Evolutionary conservation across 1,140 invertebrate genomes (phyloP).

Genomic region (Temnothorax curvispinosus): DNA sequence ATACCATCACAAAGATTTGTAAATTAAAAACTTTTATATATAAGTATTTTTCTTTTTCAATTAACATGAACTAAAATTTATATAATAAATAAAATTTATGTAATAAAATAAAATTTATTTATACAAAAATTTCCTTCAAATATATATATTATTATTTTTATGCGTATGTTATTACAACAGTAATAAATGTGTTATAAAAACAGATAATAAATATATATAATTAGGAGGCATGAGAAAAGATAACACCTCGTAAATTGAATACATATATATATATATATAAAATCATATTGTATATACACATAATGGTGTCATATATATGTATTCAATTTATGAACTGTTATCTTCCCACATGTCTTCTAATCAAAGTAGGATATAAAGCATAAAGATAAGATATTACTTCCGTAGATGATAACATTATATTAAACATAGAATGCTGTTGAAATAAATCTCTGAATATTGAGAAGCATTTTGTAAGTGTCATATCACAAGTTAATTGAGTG

Average conservation of each 20-base stretch:
- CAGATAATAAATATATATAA: constrained; percentile 19
- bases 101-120: not conserved
- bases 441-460: not conserved
- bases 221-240: no score
- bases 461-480: not conserved
- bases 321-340: not conserved
- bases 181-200: not conserved
- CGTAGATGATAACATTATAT: constrained; percentile 34
- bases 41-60: not conserved
- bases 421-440: not conserved
- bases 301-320: not conserved
- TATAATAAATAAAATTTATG: no score
- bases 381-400: constrained; percentile 70
- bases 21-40: constrained; percentile 12
- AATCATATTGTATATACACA: not conserved
- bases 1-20: not conserved
- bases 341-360: constrained; percentile 12
- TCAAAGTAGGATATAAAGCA: constrained; percentile 31
- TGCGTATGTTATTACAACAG: not conserved
- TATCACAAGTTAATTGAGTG: not conserved
- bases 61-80: not conserved
- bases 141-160: not conserved
- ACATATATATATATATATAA: no score
- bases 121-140: not conserved
- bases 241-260: no score